A percentile compares a stretch with the other conserved stretches of the same genome.
Conservation (phyloP, 2,797 vertebrate genomes). For the Scarus forsteni region DNA sequence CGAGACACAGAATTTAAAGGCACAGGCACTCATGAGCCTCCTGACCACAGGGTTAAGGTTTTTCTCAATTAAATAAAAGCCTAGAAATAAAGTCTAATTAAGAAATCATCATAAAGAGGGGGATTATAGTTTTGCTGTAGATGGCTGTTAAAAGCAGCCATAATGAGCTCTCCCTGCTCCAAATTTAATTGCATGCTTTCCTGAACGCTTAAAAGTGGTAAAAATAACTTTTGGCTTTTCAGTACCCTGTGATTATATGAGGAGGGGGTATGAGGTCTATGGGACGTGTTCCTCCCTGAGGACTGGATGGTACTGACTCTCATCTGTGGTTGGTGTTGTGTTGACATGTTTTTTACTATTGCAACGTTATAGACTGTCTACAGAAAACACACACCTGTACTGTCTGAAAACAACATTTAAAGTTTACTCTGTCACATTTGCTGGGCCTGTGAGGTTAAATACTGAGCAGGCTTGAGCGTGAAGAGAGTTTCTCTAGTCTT, state of each 20-base stretch:
- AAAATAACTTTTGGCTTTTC: slow-evolving; percentile 77
- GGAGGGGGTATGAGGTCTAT: slow-evolving; percentile 59
- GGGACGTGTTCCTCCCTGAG: slow-evolving; percentile 43
- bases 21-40: slow-evolving; percentile 28
- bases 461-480: no score
- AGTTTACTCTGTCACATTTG: neutral
- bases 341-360: slow-evolving; percentile 5
- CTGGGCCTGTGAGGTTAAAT: no score
- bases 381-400: slow-evolving; percentile 10
- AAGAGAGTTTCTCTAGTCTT: no score
- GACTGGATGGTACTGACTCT: slow-evolving; percentile 18
- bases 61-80: neutral
- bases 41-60: neutral
- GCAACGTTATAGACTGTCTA: slow-evolving; percentile 2
- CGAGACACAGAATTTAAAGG: slow-evolving; percentile 60
- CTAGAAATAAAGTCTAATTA: neutral
- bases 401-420: neutral
- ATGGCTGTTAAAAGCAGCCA: slow-evolving; percentile 40
- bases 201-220: slow-evolving; percentile 67
- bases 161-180: slow-evolving; percentile 58
- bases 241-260: slow-evolving; percentile 74
- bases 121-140: slow-evolving; percentile 11
- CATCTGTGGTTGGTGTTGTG: slow-evolving; percentile 15
- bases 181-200: slow-evolving; percentile 55
- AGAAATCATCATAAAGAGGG: slow-evolving; percentile 1